Conservation (phyloP, 2,113 vertebrate species). For the Rissa tridactyla region DNA sequence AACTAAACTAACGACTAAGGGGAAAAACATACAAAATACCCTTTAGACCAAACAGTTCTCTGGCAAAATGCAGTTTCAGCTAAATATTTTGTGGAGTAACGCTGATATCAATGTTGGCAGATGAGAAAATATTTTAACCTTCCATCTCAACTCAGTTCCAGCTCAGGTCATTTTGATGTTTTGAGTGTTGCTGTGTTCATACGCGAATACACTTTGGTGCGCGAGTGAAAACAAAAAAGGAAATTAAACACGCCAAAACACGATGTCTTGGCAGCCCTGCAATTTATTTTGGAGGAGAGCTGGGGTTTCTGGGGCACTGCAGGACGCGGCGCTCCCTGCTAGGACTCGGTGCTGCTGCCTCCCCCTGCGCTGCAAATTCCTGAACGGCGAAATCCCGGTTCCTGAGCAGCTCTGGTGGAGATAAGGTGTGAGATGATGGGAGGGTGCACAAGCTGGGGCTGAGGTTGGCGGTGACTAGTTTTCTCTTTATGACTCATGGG, state of each 20-base stretch:
- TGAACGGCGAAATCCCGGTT: neutral
- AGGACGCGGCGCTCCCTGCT: neutral
- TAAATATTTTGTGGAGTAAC: neutral
- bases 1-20: neutral
- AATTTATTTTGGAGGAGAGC: neutral
- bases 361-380: neutral
- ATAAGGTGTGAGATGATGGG: neutral
- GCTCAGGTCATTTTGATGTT: neutral
- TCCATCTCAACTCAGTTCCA: neutral
- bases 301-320: neutral
- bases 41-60: neutral
- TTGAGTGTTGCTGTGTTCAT: neutral
- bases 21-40: neutral
- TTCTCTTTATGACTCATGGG: neutral
- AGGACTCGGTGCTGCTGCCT: neutral
- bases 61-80: neutral
- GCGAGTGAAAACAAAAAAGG: neutral
- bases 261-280: neutral
- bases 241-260: neutral
- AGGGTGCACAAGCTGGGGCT: neutral
- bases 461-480: neutral
- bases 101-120: neutral
- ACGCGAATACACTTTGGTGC: neutral
- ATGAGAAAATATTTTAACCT: neutral
- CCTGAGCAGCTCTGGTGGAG: neutral